These are phyloP conservation scores for Agonopterix alstromeriana DNA, from an alignment of 2,888 invertebrate species.

Conservation along the genomic window DNA sequence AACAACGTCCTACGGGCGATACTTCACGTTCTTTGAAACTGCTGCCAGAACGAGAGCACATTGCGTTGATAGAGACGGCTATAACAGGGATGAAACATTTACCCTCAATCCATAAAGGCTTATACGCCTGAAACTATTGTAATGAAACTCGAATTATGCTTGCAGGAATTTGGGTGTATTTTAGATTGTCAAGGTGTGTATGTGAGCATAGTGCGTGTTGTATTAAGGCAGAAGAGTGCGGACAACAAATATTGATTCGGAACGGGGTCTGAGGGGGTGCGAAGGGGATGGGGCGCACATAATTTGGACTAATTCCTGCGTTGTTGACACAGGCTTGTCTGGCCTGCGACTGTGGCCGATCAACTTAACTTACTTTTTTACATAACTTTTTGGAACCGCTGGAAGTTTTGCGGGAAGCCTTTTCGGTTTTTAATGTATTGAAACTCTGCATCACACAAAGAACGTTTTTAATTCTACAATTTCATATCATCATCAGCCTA, in stretches of 20 bases:
- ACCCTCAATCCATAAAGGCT: conserved; percentile 21
- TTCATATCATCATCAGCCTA: no score
- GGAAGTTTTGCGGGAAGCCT: no score
- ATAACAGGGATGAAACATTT: conserved; percentile 57
- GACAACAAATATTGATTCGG: conserved; percentile 78
- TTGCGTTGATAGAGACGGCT: conserved; percentile 64
- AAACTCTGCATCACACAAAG: no score
- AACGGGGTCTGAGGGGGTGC: conserved; percentile 26
- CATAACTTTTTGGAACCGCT: conserved; percentile 31
- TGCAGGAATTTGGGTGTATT: conserved; percentile 5
- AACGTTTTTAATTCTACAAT: no score
- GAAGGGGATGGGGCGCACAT: conserved; percentile 49
- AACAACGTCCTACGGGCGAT: conserved; percentile 11
- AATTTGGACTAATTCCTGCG: conserved; percentile 75
- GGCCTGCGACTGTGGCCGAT: conserved; percentile 50
- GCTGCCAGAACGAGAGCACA: conserved; percentile 63
- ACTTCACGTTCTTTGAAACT: conserved; percentile 54
- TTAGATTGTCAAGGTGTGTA: conserved; percentile 15
- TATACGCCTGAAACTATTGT: conserved; percentile 15
- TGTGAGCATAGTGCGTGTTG: conserved; percentile 71
- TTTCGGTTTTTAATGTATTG: no score
- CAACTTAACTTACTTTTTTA: conserved; percentile 50
- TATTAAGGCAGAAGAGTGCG: conserved; percentile 75
- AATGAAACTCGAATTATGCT: conserved; percentile 11
- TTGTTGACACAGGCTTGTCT: conserved; percentile 72